These are phyloP conservation scores for Grammomys surdaster DNA, from an alignment of 2,113 vertebrate species.

Conservation along the genomic window DNA sequence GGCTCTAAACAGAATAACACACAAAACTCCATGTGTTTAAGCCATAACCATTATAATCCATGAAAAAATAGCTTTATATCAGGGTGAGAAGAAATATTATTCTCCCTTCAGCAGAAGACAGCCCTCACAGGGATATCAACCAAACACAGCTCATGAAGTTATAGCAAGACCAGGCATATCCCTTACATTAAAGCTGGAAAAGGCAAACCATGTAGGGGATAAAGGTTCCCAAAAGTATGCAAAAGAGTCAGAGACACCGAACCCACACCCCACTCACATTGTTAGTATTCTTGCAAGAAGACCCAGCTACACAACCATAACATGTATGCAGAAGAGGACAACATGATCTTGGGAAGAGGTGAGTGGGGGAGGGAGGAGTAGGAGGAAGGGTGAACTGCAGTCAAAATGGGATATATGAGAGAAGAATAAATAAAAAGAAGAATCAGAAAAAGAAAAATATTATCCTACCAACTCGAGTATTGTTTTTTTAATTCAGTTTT, in stretches of 20 bases:
- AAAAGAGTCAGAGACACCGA: background rate
- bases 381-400: background rate
- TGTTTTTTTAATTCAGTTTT: background rate
- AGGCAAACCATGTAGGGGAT: background rate
- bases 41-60: background rate
- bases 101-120: background rate
- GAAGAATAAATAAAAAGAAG: background rate
- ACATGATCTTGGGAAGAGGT: background rate
- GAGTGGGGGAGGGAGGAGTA: background rate
- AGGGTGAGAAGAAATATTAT: background rate
- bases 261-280: background rate
- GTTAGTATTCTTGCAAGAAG: background rate
- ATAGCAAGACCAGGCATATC: background rate
- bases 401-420: background rate
- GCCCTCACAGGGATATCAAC: background rate
- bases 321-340: background rate
- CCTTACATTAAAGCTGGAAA: background rate
- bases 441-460: background rate
- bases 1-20: background rate
- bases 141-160: background rate
- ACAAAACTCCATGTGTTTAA: background rate
- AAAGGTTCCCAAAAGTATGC: background rate
- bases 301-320: background rate
- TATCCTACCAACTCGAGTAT: background rate
- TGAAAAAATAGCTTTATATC: background rate